Base-by-base conservation (phyloP, 2,797 vertebrate genomes). In the Catamblyrhynchus diadema region DNA sequence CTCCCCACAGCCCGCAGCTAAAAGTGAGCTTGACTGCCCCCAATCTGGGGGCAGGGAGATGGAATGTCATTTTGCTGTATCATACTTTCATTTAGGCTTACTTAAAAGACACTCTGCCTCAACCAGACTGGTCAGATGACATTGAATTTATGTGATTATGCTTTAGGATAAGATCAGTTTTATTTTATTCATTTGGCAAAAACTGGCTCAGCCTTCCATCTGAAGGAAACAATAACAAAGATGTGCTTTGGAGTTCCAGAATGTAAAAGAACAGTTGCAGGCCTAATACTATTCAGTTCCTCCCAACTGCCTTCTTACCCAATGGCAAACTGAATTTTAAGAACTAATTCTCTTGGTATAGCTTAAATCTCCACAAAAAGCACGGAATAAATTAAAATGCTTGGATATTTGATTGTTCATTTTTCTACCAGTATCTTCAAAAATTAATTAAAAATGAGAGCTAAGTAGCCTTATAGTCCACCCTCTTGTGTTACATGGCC, bases 401-500 rank as follows among this genome's bases (percentile, higher is more conserved):
- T 42, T 48, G 13, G 9, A 33, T 88, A 73, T 25, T 60, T 57
- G 45, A 65, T 50, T 61, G 41, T 24, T 54, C 4, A 39, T 56
- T 50, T 59, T 65, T 39, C 32, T 57, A 47, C 32, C 30, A 64
- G 2, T 20, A 70, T 16, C 20, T 70, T 71, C 7, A 79, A 72
- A 81, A 81, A 67, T 6, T 30, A 45, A 45, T 62, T 70, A 4
- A 73, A 62, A 84, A 77, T 20, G 24, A 78, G 2, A 9, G 7
- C 18, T 66, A 81, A 56, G 28, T 5, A 74, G 25, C 14, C n/a
- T 60, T 71, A 28, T 18, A n/a, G 9, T 8, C 12, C 28, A 25
- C n/a, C 7, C 11, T 72, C 28, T 9, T 17, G 3, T 17, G 2
- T 44, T 42, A 73, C 0, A 0, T 19, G 22, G 37, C 48, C 45